A percentile compares a stretch with the other conserved stretches of the same genome.
These are phyloP conservation scores for Lochmaea capreae DNA, from an alignment of 2,888 invertebrate genomes.

Conservation along the genomic window DNA sequence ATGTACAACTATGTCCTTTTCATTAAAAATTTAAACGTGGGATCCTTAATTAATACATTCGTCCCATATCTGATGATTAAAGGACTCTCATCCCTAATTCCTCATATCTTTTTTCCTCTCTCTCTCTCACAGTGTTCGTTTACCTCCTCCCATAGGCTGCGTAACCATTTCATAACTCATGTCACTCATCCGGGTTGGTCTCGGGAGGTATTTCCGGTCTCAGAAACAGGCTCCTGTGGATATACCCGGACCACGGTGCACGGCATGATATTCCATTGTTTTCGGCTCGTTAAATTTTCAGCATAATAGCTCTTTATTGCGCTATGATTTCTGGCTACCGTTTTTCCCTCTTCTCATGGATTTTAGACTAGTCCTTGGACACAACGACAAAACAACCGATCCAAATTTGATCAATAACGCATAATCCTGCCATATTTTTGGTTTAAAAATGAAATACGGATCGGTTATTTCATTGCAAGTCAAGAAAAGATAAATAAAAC, in stretches of 20 bases:
- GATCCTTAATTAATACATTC: background rate
- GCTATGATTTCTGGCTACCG: conserved; percentile 36
- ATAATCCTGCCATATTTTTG: too few species aligned
- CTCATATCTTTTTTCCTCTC: background rate
- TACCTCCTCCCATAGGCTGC: background rate
- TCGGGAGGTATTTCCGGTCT: conserved; percentile 54
- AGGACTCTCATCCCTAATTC: background rate
- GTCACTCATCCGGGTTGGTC: conserved; percentile 54
- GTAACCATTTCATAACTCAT: conserved; percentile 55
- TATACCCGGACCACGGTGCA: conserved; percentile 47
- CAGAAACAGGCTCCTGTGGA: conserved; percentile 46
- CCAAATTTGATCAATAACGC: too few species aligned
- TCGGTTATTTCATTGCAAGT: too few species aligned
- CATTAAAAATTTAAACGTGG: background rate
- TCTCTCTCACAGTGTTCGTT: background rate
- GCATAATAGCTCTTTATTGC: conserved; percentile 47
- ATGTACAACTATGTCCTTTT: background rate
- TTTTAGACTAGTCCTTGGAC: conserved; percentile 1
- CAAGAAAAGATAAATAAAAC: too few species aligned
- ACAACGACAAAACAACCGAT: background rate
- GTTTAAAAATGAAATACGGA: too few species aligned
- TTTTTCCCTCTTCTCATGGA: conserved; percentile 9
- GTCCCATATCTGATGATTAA: background rate
- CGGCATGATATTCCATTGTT: conserved; percentile 55
- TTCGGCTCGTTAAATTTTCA: conserved; percentile 61